Percentiles rank a stretch among this genome's conserved stretches.
phyloP scores from a whole-genome alignment of 2,797 vertebrate species.

The Anisognathus igniventris region DNA sequence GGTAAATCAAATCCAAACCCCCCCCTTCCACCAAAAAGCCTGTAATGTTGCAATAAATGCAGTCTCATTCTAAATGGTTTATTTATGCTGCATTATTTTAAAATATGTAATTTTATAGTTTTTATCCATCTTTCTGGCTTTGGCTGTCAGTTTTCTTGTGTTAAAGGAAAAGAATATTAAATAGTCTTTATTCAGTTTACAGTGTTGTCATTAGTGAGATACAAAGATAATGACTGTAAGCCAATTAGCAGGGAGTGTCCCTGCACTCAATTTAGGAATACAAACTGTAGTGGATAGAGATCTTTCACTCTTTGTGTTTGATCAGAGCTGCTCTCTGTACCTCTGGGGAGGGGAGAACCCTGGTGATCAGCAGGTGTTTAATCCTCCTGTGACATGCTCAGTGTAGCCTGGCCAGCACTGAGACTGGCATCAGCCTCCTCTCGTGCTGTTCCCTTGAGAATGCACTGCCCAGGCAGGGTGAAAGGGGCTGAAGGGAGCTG shows the following conservation, averaged over 20 bases:
- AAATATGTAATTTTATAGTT: slow-evolving; percentile 67
- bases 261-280: not conserved
- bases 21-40: slow-evolving; percentile 76
- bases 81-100: slow-evolving; percentile 74
- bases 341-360: not conserved
- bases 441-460: rapidly evolving
- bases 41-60: slow-evolving; percentile 78
- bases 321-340: not conserved
- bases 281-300: not conserved
- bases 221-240: slow-evolving; percentile 28
- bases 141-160: slow-evolving; percentile 64
- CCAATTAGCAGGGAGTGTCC: not conserved
- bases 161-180: slow-evolving; percentile 62
- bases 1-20: slow-evolving; percentile 74
- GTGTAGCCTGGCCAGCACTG: not conserved
- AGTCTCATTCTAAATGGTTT: slow-evolving; percentile 75
- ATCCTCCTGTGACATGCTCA: not conserved
- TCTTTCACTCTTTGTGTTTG: not conserved
- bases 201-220: slow-evolving; percentile 46
- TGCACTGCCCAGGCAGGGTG: not conserved
- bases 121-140: slow-evolving; percentile 69
- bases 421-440: rapidly evolving
- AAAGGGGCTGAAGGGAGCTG: not conserved
- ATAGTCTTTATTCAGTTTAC: slow-evolving; percentile 53
- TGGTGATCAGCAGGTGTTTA: not conserved